Evolutionary conservation across 2,888 invertebrate genomes (phyloP), one percentile per base, ranked within the genome.

Genomic region (Rotaria socialis): DNA sequence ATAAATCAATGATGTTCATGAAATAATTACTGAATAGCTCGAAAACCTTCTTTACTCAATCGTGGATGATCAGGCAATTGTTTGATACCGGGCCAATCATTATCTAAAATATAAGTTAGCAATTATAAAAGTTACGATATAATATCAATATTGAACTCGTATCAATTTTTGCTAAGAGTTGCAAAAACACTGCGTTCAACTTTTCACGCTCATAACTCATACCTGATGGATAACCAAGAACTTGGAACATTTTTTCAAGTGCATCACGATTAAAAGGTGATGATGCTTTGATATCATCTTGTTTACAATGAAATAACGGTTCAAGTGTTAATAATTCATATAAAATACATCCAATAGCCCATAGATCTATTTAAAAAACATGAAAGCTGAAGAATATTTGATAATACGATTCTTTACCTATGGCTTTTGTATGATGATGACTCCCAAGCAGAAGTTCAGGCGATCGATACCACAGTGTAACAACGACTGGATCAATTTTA

Each of bases 231-330:
- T 97, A 99, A 35, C 99, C 99, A 98, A 99, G 98, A 0, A 99
- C 97, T 92, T 96, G 96, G 91, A 99, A 99, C 92, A 99, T 99
- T 90, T 97, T 93, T 92, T 98, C 97, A 86, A 99, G 92, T 91
- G 99, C 99, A 91, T 99, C 99, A 90, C 97, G 97, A 91, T 99
- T 98, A 91, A 99, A 99, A 0, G 99, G 99, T 92, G 97, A 98
- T 90, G 96, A 96, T 0, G 98, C 97, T 92, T 99, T 99, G 87
- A 99, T 98, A 90, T 99, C 98, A 92, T 99, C 99, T 92, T 99
- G 99, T 11, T 98, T 94, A 92, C 98, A 99, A 90, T 98, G 97
- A 91, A 99, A 99, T 90, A 99, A 97, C 22, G 99, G 99, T 91
- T 99, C 99, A 0, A 97, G 97, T 0, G 98, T 99, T 88, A 99